These are phyloP conservation scores for Hirtodrosophila histrioides DNA, from an alignment of 2,888 invertebrate species.

Conservation along the genomic window DNA sequence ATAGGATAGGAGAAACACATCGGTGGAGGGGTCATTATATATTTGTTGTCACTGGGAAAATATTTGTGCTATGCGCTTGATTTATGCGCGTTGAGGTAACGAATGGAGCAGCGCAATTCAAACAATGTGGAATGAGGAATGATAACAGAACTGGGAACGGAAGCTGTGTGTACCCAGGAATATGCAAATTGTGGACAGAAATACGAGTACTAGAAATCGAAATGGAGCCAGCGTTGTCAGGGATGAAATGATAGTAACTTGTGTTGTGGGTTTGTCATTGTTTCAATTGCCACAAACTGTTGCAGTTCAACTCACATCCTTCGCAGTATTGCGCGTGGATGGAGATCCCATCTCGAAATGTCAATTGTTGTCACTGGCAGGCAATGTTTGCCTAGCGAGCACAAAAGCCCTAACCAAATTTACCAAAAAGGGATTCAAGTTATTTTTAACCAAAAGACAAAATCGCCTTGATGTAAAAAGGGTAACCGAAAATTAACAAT, in stretches of 20 bases:
- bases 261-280: conserved; percentile 17
- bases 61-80: conserved; percentile 76
- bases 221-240: conserved; percentile 26
- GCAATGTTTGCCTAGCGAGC: conserved; percentile 59
- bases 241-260: conserved; percentile 1
- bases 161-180: conserved; percentile 29
- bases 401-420: conserved; percentile 60
- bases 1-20: conserved; percentile 15
- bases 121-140: conserved; percentile 52
- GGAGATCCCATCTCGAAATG: conserved; percentile 2
- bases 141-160: conserved; percentile 3
- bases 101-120: conserved; percentile 59
- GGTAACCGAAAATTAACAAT: conserved; percentile 72
- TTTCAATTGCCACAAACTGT: conserved; percentile 55
- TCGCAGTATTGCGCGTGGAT: background rate
- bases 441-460: background rate
- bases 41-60: conserved; percentile 75
- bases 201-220: conserved; percentile 38
- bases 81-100: conserved; percentile 64
- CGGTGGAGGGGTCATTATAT: conserved; percentile 68
- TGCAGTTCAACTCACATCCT: conserved; percentile 32
- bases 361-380: conserved; percentile 65
- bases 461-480: conserved; percentile 54
- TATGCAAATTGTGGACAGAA: conserved; percentile 59
- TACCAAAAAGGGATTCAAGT: no score